These are phyloP conservation scores for Melinaea marsaeus DNA, from an alignment of 2,888 invertebrate species.

Conservation along the genomic window DNA sequence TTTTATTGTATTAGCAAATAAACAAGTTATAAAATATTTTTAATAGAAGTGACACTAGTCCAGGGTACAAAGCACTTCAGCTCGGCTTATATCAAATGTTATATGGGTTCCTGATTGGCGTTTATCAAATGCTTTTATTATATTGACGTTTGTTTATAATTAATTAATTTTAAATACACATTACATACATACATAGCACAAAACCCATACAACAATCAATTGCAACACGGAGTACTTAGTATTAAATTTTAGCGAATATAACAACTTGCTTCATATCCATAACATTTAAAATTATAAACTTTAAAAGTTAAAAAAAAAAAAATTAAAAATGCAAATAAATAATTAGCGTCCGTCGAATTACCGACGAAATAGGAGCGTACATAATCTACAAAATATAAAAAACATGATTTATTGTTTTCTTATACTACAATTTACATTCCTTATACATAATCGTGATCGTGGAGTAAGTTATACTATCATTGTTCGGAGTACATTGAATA, in stretches of 20 bases:
- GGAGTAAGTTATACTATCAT: slow-evolving; percentile 55
- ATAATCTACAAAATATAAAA: slow-evolving; percentile 75
- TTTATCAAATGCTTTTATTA: not conserved
- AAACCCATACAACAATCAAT: slow-evolving; percentile 33
- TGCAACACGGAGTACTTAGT: slow-evolving; percentile 28
- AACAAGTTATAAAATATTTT: slow-evolving; percentile 78
- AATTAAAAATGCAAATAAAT: slow-evolving; percentile 70
- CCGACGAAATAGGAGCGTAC: slow-evolving; percentile 67
- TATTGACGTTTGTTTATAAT: too few relatives aligned
- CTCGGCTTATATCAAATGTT: slow-evolving; percentile 46
- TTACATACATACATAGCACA: slow-evolving; percentile 14
- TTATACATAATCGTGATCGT: slow-evolving; percentile 63
- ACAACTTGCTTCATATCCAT: slow-evolving; percentile 58
- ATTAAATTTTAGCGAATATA: slow-evolving; percentile 58
- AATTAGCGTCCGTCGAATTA: slow-evolving; percentile 65
- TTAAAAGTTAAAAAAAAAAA: slow-evolving; percentile 51
- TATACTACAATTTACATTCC: slow-evolving; percentile 71
- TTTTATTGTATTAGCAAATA: slow-evolving; percentile 81
- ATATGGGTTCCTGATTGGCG: slow-evolving; percentile 37
- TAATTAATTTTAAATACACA: slow-evolving; percentile 3
- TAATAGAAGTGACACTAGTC: slow-evolving; percentile 69
- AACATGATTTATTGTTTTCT: slow-evolving; percentile 73
- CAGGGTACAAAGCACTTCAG: slow-evolving; percentile 53
- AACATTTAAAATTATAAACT: slow-evolving; percentile 72
- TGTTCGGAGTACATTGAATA: slow-evolving; percentile 36